A percentile compares a stretch with the other conserved stretches of the same genome.
Conservation (phyloP, 2,797 vertebrate species). For the Typhlichthys eigenmanni region DNA sequence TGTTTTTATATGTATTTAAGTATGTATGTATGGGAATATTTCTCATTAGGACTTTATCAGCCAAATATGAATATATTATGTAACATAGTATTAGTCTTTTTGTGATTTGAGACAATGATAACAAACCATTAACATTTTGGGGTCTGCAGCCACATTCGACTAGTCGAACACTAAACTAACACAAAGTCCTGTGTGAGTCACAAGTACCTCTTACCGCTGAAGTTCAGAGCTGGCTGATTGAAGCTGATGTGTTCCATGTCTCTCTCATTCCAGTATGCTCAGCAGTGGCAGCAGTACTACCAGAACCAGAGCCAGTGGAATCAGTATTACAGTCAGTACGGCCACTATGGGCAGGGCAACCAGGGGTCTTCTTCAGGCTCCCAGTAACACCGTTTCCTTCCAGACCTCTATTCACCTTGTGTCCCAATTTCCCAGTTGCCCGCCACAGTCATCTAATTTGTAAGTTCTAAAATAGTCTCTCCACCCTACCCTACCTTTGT, state of each 20-base stretch:
- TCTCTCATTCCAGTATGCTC: conserved; percentile 78
- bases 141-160: too few relatives aligned
- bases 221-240: not conserved
- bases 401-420: conserved; percentile 35
- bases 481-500: conserved; percentile 31
- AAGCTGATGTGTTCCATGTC: not conserved
- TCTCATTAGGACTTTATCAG: too few relatives aligned
- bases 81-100: too few relatives aligned
- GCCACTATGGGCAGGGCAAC: conserved; percentile 79
- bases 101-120: too few relatives aligned
- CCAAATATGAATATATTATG: too few relatives aligned
- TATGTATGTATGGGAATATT: too few relatives aligned
- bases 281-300: conserved; percentile 96
- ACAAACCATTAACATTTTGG: too few relatives aligned
- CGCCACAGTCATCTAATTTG: conserved; percentile 54
- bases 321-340: conserved; percentile 90
- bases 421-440: conserved; percentile 40
- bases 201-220: too few relatives aligned
- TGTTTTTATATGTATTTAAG: too few relatives aligned
- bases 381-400: conserved; percentile 58
- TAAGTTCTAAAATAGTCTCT: conserved; percentile 48
- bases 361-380: conserved; percentile 74
- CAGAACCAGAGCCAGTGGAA: conserved; percentile 94
- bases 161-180: too few relatives aligned
- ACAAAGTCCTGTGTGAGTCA: too few relatives aligned